Conservation (phyloP, 2,113 vertebrate species). For the Cygnus atratus region DNA sequence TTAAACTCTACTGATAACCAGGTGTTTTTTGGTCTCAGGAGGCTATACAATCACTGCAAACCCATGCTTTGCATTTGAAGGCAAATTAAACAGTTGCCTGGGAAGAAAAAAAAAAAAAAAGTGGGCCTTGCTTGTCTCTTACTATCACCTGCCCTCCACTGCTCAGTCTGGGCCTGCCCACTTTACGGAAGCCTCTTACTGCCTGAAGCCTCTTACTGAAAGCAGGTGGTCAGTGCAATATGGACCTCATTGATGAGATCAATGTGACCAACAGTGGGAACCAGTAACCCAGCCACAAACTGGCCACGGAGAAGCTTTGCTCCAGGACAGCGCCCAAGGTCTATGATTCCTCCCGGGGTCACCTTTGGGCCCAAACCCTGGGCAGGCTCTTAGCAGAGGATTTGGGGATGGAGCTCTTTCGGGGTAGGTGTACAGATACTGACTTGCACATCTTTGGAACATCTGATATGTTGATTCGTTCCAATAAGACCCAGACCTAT, state of each 20-base stretch:
- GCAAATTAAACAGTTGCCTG: too few relatives aligned
- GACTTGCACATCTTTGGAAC: background rate
- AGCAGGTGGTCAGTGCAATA: background rate
- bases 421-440: background rate
- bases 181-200: rapidly evolving
- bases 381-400: background rate
- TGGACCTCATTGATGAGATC: background rate
- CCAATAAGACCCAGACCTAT: background rate
- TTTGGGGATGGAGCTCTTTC: background rate
- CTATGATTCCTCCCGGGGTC: background rate
- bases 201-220: background rate
- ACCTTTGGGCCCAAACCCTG: background rate
- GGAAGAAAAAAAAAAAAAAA: background rate
- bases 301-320: background rate
- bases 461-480: background rate
- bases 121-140: too few relatives aligned
- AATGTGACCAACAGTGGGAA: background rate
- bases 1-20: background rate
- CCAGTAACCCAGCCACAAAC: background rate
- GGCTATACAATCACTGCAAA: background rate
- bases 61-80: background rate
- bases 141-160: background rate
- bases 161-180: background rate
- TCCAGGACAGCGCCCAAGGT: background rate
- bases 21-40: background rate